phyloP scores from a whole-genome alignment of 1,140 invertebrate species.

The Macrosteles quadrilineatus region DNA sequence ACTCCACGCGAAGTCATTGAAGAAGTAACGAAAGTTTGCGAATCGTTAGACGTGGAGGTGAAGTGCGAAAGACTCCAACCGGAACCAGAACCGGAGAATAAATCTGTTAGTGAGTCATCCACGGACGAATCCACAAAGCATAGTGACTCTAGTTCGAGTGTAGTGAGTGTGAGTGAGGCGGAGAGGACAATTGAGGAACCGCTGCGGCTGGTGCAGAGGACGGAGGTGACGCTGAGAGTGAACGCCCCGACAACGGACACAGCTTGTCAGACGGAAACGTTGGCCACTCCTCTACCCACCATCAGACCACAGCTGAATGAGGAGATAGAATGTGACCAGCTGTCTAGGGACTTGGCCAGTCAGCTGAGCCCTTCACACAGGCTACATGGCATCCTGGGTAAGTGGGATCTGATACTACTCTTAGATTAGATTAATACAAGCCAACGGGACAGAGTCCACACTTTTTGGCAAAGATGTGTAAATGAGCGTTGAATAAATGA shows the following conservation, averaged over 20 bases:
- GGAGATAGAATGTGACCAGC: slow-evolving; percentile 78
- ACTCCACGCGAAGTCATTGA: slow-evolving; percentile 29
- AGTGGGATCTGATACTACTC: slow-evolving; percentile 40
- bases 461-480: too few relatives aligned
- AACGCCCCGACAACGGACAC: slow-evolving; percentile 38
- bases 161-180: slow-evolving; percentile 21
- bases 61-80: slow-evolving; percentile 10
- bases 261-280: slow-evolving; percentile 40
- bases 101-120: not conserved
- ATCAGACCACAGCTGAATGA: slow-evolving; percentile 53
- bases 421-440: not conserved
- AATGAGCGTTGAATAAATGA: too few relatives aligned
- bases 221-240: slow-evolving; percentile 30
- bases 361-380: slow-evolving; percentile 68
- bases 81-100: too few relatives aligned
- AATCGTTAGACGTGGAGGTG: not conserved
- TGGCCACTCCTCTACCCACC: slow-evolving; percentile 36
- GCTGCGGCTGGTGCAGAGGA: slow-evolving; percentile 28
- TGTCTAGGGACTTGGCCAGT: slow-evolving; percentile 70
- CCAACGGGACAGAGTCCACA: too few relatives aligned
- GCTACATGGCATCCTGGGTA: slow-evolving; percentile 69
- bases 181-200: slow-evolving; percentile 30
- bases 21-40: slow-evolving; percentile 28
- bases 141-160: not conserved
- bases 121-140: slow-evolving; percentile 33